Evolutionary conservation across 2,888 invertebrate species (phyloP).

Genomic region (Omphaloscelis lunosa): DNA sequence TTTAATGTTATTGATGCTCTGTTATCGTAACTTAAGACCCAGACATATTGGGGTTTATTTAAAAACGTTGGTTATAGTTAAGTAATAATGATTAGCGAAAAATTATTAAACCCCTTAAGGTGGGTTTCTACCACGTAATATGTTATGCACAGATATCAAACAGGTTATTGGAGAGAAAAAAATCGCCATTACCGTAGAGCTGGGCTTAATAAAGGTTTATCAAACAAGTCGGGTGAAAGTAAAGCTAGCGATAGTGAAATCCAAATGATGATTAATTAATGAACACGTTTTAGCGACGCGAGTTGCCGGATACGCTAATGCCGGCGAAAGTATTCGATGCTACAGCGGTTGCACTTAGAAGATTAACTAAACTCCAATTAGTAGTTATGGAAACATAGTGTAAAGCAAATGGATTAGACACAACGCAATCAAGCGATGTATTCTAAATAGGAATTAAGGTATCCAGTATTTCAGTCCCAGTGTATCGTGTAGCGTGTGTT

Average conservation of each 20-base stretch:
- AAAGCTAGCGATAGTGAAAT: constrained; percentile 58
- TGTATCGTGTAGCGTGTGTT: too few relatives aligned
- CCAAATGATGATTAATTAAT: constrained; percentile 64
- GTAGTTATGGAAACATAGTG: constrained; percentile 17
- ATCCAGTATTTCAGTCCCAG: not conserved
- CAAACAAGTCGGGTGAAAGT: constrained; percentile 60
- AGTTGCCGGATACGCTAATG: constrained; percentile 50
- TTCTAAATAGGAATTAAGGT: not conserved
- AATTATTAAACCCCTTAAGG: too few relatives aligned
- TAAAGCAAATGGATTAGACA: constrained; percentile 19
- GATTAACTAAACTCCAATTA: constrained; percentile 9
- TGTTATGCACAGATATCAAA: constrained; percentile 1
- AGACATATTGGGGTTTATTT: too few relatives aligned
- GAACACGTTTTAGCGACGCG: constrained; percentile 59
- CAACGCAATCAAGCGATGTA: constrained; percentile 6
- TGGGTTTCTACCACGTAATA: not conserved
- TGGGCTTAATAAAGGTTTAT: constrained; percentile 47
- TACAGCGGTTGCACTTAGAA: constrained; percentile 24
- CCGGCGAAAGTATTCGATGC: constrained; percentile 62
- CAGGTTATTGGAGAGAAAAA: not conserved
- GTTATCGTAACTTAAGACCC: too few relatives aligned
- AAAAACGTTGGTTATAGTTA: too few relatives aligned
- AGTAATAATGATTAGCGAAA: too few relatives aligned
- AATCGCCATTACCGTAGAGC: not conserved
- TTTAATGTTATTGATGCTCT: too few relatives aligned